Conservation (phyloP, 1,140 invertebrate species). For the Ips typographus region DNA sequence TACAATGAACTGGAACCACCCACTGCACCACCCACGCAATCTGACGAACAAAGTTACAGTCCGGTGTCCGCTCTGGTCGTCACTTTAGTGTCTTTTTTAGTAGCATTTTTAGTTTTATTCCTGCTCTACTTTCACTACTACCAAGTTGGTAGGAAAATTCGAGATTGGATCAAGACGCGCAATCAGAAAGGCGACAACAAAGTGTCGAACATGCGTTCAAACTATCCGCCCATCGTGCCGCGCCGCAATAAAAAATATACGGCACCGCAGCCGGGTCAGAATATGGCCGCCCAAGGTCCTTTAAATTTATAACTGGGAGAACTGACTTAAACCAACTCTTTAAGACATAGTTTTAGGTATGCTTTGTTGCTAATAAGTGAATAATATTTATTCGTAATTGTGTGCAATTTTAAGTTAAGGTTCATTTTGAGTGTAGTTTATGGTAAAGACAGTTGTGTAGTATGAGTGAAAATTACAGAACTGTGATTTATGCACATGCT, state of each 20-base stretch:
- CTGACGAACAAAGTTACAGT: slow-evolving; percentile 42
- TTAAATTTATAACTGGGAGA: too few relatives aligned
- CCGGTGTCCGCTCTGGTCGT: slow-evolving; percentile 46
- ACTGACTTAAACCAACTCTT: too few relatives aligned
- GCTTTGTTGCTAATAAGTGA: too few relatives aligned
- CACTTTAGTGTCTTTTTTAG: slow-evolving; percentile 50
- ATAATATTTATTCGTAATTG: too few relatives aligned
- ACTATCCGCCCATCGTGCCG: slow-evolving; percentile 36
- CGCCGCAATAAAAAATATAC: slow-evolving; percentile 36
- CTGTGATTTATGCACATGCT: too few relatives aligned
- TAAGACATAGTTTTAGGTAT: too few relatives aligned
- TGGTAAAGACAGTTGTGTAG: too few relatives aligned
- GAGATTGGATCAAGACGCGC: slow-evolving; percentile 44
- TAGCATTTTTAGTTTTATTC: slow-evolving; percentile 50
- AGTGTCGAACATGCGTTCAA: slow-evolving; percentile 14
- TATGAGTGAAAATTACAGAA: too few relatives aligned
- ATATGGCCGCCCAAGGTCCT: slow-evolving; percentile 1
- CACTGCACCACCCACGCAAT: slow-evolving; percentile 16
- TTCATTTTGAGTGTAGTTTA: too few relatives aligned
- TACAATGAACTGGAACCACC: slow-evolving; percentile 31
- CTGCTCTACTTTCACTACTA: slow-evolving; percentile 52
- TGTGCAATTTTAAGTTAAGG: too few relatives aligned
- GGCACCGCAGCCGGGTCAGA: slow-evolving; percentile 5
- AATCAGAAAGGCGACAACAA: slow-evolving; percentile 32
- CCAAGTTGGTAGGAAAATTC: slow-evolving; percentile 48